Evolutionary conservation across 2,113 vertebrate species (phyloP).

Genomic region (Callocephalon fimbriatum): DNA sequence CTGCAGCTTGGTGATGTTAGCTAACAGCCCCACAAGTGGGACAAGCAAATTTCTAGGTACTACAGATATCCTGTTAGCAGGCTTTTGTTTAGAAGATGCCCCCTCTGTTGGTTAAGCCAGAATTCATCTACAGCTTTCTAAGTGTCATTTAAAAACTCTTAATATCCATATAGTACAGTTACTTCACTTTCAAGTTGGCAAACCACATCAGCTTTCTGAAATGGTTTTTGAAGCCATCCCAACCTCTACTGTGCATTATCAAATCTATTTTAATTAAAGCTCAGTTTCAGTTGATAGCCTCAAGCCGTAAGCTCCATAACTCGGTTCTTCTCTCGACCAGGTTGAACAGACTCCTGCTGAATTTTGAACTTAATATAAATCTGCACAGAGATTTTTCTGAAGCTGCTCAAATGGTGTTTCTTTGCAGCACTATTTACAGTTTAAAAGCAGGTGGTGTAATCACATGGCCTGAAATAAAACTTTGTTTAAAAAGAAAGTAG

Average conservation of each 20-base stretch:
- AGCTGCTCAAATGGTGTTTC: not conserved
- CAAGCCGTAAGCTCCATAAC: constrained; percentile 21
- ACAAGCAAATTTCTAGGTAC: not conserved
- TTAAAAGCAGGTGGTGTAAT: not conserved
- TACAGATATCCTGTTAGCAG: not conserved
- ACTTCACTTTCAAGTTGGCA: constrained; percentile 11
- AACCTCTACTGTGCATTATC: not conserved
- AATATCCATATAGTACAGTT: not conserved
- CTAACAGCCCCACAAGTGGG: not conserved
- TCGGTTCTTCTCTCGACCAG: constrained; percentile 41
- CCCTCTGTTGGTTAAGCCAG: not conserved
- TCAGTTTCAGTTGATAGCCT: constrained; percentile 62
- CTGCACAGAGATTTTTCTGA: constrained; percentile 10
- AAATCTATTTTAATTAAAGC: constrained; percentile 66
- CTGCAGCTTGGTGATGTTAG: not conserved
- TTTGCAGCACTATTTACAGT: not conserved
- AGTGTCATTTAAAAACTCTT: not conserved
- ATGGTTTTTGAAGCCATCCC: constrained; percentile 8
- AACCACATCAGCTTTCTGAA: not conserved
- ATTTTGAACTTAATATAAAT: constrained; percentile 44
- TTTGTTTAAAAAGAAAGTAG: not conserved
- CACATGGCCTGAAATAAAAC: not conserved
- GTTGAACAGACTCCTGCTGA: not conserved
- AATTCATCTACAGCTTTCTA: not conserved
- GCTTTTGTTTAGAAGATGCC: not conserved